Base-by-base conservation (phyloP, 2,888 invertebrate genomes). In the Diadromus collaris region DNA sequence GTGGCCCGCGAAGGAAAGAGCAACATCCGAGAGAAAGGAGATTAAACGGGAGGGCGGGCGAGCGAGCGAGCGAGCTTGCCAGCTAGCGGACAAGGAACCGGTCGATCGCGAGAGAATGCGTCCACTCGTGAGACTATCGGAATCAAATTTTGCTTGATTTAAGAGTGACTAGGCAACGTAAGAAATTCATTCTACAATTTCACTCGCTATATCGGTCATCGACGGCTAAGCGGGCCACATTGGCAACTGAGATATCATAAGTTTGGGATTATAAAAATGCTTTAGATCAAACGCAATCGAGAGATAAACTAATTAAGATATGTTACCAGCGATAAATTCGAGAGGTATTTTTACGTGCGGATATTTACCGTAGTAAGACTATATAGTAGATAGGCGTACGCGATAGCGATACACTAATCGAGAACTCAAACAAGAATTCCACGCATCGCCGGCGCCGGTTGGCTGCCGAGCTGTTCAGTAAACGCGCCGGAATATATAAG, bases 61-160 rank as follows among this genome's bases (percentile, higher is more conserved):
- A 34, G 65, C 29, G 56, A 56, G 54, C 67, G 54, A n/a, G 44
- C 29, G 68, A 48, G 79, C 68, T 56, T 79, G 83, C 16, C 13
- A 38, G 13, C 83, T 83, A 86, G 83, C 84, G 72, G 81, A 83
- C 82, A 86, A 83, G 84, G 81, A 84, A 84, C 84, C 82, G 82
- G 48, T 65, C 72, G 79, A 65, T 73, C 76, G 77, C 78, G 76
- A 73, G 79, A 79, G 69, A 75, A 79, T 81, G 82, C 81, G 82
- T 82, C 78, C 79, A 38, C 75, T 75, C 67, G 73, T 74, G 67
- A 77, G 73, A 56, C 60, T 63, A 29, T 29, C n/a, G 44, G 68
- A 80, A 84, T 86, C 82, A 81, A 84, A 81, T 85, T 86, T 83
- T 80, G 76, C 79, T 81, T 85, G 83, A 86, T 86, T 86, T 86